Evolutionary conservation across 2,797 vertebrate species (phyloP), one percentile per base, ranked within the genome.

Genomic region (Dallia pectoralis): DNA sequence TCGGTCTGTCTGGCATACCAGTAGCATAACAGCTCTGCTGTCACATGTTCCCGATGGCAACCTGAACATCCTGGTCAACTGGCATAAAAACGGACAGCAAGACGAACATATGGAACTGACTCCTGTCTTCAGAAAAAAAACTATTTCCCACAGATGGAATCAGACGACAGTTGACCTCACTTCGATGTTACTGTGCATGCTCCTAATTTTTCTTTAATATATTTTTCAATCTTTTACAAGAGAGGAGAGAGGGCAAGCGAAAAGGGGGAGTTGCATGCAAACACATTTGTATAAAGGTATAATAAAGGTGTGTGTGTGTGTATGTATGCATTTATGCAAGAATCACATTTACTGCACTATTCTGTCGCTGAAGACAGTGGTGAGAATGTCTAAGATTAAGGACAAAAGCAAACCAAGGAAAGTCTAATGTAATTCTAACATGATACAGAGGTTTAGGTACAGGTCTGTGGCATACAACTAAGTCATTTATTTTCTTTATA

Each of bases 401-500:
- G 82, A 78, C 77, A 76, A 78, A 84, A 81, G 73, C 67, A 68
- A 74, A 71, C 30, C 36, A 71, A 74, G 29, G 33, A 6, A 71
- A 72, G 63, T 74, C 71, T 81, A 75, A 87, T 81, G 84, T 63
- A 32, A 63, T 63, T 48, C 84, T 89, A 89, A 80, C 83, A 87
- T 88, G 85, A 87, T 85, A 84, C 74, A 88, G 84, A 82, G 84
- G 83, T 87, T 87, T 90, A 83, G 86, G 87, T 83, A 87, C 81
- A 84, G 87, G 85, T 89, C 81, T 88, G 85, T 89, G 88, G 85
- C 82, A 84, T 86, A 91, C 86, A 87, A 90, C 90, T 93, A 87
- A 92, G 91, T 93, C 89, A 91, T 91, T 93, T 90, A 91, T 92
- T 92, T 92, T 92, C 88, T 92, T 93, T 88, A 84, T 93, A 93